Conservation (phyloP, 2,797 vertebrate genomes). For the Silurus aristotelis region DNA sequence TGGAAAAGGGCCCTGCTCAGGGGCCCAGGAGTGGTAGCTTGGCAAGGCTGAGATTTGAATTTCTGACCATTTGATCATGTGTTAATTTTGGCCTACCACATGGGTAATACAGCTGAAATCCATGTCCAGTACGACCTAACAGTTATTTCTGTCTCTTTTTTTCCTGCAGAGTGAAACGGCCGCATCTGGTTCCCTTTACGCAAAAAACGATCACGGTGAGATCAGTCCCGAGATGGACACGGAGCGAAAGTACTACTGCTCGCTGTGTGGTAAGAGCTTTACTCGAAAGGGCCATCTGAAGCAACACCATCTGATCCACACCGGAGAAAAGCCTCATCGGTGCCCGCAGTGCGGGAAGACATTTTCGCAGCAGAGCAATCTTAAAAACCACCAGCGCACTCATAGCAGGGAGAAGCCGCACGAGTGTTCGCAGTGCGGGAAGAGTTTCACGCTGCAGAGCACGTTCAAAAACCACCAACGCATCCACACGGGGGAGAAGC, state of each 20-base stretch:
- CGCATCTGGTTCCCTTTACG: neutral
- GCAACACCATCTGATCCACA: constrained; percentile 1
- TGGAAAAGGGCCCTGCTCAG: neutral
- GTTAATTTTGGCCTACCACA: neutral
- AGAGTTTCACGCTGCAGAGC: neutral
- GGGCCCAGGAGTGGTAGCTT: neutral
- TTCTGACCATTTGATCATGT: neutral
- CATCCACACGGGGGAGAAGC: neutral
- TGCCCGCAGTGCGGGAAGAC: neutral
- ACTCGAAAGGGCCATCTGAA: neutral
- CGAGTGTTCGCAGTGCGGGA: neutral
- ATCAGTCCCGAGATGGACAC: neutral
- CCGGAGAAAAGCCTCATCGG: neutral
- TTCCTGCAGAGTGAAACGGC: neutral
- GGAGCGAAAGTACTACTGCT: neutral
- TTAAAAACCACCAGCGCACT: neutral
- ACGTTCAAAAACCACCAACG: constrained; percentile 1
- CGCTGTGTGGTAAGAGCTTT: neutral
- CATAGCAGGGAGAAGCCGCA: neutral
- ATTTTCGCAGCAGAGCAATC: neutral
- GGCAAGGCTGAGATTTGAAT: neutral
- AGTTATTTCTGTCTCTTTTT: neutral
- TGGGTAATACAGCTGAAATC: neutral
- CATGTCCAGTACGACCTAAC: no score
- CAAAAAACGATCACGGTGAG: no score